Evolutionary conservation across 1,140 invertebrate genomes (phyloP).

Genomic region (Gryon sp.): DNA sequence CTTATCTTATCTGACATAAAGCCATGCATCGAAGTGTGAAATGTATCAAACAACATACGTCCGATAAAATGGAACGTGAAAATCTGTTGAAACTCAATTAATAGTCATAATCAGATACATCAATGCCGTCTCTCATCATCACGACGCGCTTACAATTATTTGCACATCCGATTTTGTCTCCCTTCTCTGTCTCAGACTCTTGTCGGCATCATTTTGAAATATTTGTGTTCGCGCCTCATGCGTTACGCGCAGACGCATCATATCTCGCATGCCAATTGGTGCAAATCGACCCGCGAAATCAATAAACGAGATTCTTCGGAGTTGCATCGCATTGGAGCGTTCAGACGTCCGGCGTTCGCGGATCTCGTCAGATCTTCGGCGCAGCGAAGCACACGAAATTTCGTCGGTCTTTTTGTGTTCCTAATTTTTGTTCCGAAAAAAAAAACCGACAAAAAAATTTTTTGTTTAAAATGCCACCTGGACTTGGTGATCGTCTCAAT

Average conservation of each 20-base stretch:
- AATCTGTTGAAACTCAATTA: too few relatives aligned
- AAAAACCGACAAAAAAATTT: slow-evolving; percentile 1
- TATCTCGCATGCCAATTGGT: slow-evolving; percentile 39
- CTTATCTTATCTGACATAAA: too few relatives aligned
- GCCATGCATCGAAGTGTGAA: too few relatives aligned
- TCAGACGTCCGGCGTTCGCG: slow-evolving; percentile 56
- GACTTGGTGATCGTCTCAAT: slow-evolving; percentile 59
- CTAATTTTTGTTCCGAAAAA: slow-evolving; percentile 8
- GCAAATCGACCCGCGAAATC: slow-evolving; percentile 55
- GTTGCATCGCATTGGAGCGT: slow-evolving; percentile 1
- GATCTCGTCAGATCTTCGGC: slow-evolving; percentile 21
- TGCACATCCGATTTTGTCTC: too few relatives aligned
- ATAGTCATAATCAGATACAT: too few relatives aligned
- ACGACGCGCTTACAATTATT: too few relatives aligned
- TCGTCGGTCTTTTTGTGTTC: slow-evolving; percentile 3
- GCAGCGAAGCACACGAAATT: background rate
- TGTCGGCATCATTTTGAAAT: too few relatives aligned
- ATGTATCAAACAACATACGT: too few relatives aligned
- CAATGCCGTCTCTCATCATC: too few relatives aligned
- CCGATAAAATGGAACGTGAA: too few relatives aligned
- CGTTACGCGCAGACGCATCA: background rate
- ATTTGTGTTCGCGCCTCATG: slow-evolving; percentile 18
- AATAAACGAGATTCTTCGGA: slow-evolving; percentile 52
- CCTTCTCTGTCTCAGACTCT: too few relatives aligned
- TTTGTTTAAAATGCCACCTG: slow-evolving; percentile 65